phyloP scores from a whole-genome alignment of 1,140 invertebrate genomes.

The Drosophila funebris region DNA sequence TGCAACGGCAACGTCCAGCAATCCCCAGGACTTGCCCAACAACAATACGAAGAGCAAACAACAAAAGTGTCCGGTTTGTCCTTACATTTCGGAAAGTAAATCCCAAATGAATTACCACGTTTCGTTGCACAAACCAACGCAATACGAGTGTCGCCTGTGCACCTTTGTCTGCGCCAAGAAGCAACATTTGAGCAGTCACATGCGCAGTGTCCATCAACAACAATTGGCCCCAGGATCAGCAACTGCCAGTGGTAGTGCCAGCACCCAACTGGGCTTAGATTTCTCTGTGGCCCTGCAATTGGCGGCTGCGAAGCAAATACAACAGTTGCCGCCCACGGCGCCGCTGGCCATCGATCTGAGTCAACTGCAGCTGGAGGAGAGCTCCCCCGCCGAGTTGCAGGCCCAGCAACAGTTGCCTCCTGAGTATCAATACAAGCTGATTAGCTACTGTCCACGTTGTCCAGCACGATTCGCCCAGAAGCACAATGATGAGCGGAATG shows the following conservation, averaged over 20 bases:
- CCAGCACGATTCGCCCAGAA: conserved; percentile 88
- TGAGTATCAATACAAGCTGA: conserved; percentile 81
- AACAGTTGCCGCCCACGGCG: conserved; percentile 36
- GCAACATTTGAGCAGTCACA: conserved; percentile 91
- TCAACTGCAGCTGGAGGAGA: conserved; percentile 50
- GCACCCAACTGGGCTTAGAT: conserved; percentile 71
- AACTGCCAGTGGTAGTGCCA: not conserved
- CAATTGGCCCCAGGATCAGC: conserved; percentile 48
- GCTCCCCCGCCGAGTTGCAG: conserved; percentile 1
- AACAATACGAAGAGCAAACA: conserved; percentile 83
- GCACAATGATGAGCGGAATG: conserved; percentile 84
- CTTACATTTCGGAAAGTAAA: conserved; percentile 92
- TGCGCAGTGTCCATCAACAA: conserved; percentile 84
- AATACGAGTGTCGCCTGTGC: conserved; percentile 92
- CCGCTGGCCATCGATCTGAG: conserved; percentile 61
- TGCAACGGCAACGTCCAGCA: not conserved
- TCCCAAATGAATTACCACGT: conserved; percentile 93
- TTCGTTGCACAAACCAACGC: conserved; percentile 91
- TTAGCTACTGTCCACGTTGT: conserved; percentile 88
- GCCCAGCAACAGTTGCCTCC: conserved; percentile 58
- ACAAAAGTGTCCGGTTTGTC: conserved; percentile 89
- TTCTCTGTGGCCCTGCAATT: conserved; percentile 71
- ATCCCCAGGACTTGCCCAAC: conserved; percentile 16
- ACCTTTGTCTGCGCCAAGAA: conserved; percentile 92
- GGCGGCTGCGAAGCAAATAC: conserved; percentile 79